Evolutionary conservation across 2,797 vertebrate genomes (phyloP).

Genomic region (Coccyzus lansbergi): DNA sequence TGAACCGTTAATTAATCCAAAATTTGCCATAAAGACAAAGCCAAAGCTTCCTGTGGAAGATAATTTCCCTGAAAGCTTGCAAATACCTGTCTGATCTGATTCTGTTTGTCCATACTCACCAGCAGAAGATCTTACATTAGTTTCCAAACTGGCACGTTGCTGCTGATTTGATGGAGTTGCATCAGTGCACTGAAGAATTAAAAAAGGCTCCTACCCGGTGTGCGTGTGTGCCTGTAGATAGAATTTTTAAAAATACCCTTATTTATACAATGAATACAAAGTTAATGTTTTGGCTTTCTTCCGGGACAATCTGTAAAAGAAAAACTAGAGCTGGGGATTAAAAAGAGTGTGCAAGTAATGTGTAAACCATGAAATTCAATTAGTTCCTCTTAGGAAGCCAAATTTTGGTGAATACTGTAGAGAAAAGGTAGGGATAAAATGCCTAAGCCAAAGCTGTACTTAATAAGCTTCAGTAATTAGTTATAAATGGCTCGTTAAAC

Average conservation of each 20-base stretch:
- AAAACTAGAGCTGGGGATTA: conserved; percentile 70
- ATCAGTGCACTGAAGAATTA: neutral
- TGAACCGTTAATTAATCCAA: neutral
- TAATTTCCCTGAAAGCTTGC: neutral
- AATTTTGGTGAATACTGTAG: conserved; percentile 76
- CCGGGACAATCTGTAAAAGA: conserved; percentile 56
- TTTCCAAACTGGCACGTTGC: neutral
- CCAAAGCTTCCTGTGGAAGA: neutral
- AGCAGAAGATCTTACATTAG: neutral
- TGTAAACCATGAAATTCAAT: conserved; percentile 77
- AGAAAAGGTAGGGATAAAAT: conserved; percentile 75
- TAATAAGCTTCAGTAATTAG: conserved; percentile 75
- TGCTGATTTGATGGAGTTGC: conserved; percentile 22
- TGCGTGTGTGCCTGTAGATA: conserved; percentile 45
- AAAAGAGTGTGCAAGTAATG: conserved; percentile 69
- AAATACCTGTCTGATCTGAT: neutral
- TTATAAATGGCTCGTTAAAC: conserved; percentile 69
- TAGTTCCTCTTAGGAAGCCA: conserved; percentile 76
- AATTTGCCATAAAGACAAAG: neutral
- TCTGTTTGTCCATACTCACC: neutral
- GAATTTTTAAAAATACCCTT: conserved; percentile 41
- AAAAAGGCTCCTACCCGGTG: conserved; percentile 17
- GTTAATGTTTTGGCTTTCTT: conserved; percentile 73
- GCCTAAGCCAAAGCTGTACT: conserved; percentile 68
- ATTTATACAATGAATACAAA: conserved; percentile 61